phyloP scores from a whole-genome alignment of 35 echinoderm and acorn worm genomes.

The Lytechinus variegatus region DNA sequence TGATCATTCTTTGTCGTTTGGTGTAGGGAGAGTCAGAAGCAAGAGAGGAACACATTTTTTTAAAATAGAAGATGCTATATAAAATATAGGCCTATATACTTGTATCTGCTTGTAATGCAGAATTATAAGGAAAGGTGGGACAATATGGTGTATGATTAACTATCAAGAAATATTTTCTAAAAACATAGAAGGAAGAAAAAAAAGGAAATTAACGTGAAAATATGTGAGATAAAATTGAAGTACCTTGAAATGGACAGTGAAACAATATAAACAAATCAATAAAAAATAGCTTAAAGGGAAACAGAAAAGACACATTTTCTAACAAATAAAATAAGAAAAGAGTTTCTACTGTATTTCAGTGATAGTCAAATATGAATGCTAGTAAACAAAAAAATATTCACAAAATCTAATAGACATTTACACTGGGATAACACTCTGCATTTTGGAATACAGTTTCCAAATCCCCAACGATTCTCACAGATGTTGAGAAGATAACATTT shows the following conservation, averaged over 20 bases:
- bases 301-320: background rate
- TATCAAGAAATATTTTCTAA: no score
- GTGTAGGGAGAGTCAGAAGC: background rate
- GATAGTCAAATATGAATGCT: no score
- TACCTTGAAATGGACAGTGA: background rate
- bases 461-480: background rate
- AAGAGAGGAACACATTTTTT: background rate
- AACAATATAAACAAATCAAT: no score
- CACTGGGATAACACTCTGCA: background rate
- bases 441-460: background rate
- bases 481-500: background rate
- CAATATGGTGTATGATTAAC: no score
- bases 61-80: no score
- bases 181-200: background rate
- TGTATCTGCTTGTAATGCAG: no score
- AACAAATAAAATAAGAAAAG: no score
- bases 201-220: background rate
- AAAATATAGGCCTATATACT: no score
- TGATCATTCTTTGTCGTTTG: background rate
- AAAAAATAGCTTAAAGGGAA: background rate
- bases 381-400: background rate
- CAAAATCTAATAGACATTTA: background rate
- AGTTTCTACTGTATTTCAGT: no score
- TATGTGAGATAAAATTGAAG: background rate
- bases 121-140: no score